Evolutionary conservation across 2,797 vertebrate genomes (phyloP), one percentile per base, ranked within the genome.

Genomic region (Staurois parvus): DNA sequence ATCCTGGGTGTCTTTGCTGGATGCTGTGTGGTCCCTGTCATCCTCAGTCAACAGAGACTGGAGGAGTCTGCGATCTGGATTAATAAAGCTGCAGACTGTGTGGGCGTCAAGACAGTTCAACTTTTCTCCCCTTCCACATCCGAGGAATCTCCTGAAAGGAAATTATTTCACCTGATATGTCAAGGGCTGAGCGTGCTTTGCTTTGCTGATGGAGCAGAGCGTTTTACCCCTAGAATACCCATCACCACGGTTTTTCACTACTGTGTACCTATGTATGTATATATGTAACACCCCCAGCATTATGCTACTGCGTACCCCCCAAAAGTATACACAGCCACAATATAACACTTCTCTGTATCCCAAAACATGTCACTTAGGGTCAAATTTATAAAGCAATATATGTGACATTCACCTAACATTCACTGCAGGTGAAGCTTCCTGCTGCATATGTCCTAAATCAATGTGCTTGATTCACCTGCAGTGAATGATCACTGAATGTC

Each of bases 51-150:
- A 52, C 15, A 52, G 48, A 52, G 72, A 73, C 72, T 21, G 40
- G 34, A 26, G 42, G 32, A 37, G 72, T 45, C 34, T 34, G 40
- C 15, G 21, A 78, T 32, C 32, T 2, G 30, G 76, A n/a, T 84
- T 72, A 72, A 87, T 56, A 64, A 76, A 48, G 86, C 88, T 81
- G 83, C 83, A 75, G 32, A 1, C n/a, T 84, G 88, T 88, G 89
- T 88, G 88, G 91, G 90, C 85, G 91, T 87, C 66, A 15, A 79
- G 72, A 78, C 88, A 89, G 76, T 85, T 81, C 85, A 89, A 90
- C 90, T 91, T 92, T n/a, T 80, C 24, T 48, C 26, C 24, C 66
- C 28, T 40, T 30, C n/a, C 28, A 30, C 52, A 69, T 68, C n/a
- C 13, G n/a, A n/a, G 34, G 37, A 34, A 37, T 79, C 69, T 40